phyloP scores from a whole-genome alignment of 2,797 vertebrate genomes.

The Sebastes cheni region DNA sequence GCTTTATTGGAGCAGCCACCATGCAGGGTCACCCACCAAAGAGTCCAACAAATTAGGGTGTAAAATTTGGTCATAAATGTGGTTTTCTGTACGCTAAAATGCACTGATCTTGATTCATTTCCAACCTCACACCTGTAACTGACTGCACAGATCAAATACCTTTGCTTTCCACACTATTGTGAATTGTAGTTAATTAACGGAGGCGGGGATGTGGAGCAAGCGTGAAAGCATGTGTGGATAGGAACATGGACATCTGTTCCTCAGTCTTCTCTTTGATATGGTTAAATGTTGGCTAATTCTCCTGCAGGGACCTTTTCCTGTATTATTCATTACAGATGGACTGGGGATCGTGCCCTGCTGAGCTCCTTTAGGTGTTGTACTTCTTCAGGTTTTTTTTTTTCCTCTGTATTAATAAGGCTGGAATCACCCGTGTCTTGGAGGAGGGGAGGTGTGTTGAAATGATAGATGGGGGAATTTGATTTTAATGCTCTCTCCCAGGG shows the following conservation, averaged over 20 bases:
- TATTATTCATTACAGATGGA: conserved; percentile 54
- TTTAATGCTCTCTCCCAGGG: conserved; percentile 56
- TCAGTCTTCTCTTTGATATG: conserved; percentile 62
- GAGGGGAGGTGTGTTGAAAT: conserved; percentile 41
- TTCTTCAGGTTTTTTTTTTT: neutral
- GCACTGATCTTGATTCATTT: neutral
- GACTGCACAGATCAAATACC: conserved; percentile 8
- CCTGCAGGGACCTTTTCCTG: conserved; percentile 28
- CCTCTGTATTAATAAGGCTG: conserved; percentile 28
- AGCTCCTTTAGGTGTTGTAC: conserved; percentile 27
- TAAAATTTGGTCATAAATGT: neutral
- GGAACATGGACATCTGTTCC: conserved; percentile 60
- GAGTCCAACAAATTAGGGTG: neutral
- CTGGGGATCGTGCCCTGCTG: conserved; percentile 12
- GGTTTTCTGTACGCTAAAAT: neutral
- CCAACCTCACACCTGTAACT: neutral
- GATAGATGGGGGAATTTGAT: conserved; percentile 65
- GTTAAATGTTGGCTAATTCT: conserved; percentile 52
- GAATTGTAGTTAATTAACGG: conserved; percentile 25
- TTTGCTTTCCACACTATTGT: neutral
- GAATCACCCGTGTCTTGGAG: conserved; percentile 29
- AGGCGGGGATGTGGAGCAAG: neutral
- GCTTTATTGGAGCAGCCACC: conserved; percentile 13
- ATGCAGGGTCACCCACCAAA: conserved; percentile 12
- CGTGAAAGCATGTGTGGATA: conserved; percentile 8